phyloP scores from a whole-genome alignment of 2,113 vertebrate genomes.

The Tragelaphus buxtoni region DNA sequence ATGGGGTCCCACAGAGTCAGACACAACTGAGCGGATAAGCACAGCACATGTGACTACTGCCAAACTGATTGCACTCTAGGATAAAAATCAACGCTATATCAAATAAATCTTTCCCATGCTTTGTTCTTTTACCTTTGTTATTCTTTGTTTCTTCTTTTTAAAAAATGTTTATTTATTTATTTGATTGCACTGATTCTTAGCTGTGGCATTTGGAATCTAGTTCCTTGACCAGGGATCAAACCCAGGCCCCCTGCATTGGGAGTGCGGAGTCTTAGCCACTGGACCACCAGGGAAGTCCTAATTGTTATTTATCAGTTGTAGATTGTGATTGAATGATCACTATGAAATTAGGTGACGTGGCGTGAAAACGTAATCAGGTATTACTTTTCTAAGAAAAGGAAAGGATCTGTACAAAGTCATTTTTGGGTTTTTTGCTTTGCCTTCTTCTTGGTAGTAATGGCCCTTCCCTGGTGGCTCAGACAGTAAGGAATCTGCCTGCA shows the following conservation, averaged over 20 bases:
- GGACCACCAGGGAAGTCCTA: not conserved
- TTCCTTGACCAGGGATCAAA: not conserved
- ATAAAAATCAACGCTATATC: not conserved
- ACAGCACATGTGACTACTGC: not conserved
- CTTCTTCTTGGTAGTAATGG: not conserved
- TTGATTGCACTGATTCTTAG: not conserved
- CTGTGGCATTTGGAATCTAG: not conserved
- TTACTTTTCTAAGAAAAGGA: not conserved
- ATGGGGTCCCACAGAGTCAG: not conserved
- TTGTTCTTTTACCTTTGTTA: not conserved
- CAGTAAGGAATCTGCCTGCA: not conserved
- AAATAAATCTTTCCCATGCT: not conserved
- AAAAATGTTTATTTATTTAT: not conserved
- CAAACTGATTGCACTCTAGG: not conserved
- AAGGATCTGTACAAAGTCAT: not conserved
- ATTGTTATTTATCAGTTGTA: not conserved
- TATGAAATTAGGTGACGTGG: rapidly evolving
- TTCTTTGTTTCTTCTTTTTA: not conserved
- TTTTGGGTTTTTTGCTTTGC: not conserved
- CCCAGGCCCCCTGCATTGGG: not conserved
- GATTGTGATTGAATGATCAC: not conserved
- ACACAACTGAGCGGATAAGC: not conserved
- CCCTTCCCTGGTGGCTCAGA: not conserved
- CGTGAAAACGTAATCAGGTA: rapidly evolving
- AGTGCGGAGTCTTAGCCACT: not conserved